Base-by-base conservation (phyloP, 2,888 invertebrate species). In the Mimachlamys varia region DNA sequence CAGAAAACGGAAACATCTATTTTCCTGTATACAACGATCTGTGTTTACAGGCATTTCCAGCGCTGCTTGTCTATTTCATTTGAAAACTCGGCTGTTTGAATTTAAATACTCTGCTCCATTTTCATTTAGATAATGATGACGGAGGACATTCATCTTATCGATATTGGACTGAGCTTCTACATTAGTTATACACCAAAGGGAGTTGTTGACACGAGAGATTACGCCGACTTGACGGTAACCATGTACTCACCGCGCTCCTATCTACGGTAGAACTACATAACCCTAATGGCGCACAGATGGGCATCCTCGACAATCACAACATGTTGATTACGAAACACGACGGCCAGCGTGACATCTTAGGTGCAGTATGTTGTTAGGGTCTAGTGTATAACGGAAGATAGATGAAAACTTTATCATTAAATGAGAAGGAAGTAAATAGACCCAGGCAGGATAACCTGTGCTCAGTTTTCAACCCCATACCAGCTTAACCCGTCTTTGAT, bases 171-270 rank as follows among this genome's bases (percentile, higher is more conserved):
- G 4, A 7, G 44, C 44, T 44, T 44, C 44, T 62, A n/a, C 22
- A 62, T 62, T n/a, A 62, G 62, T 62, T 62, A 19, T 62, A 62
- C 62, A 22, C 17, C 62, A 62, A 62, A 62, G 62, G n/a, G n/a
- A 10, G 17, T 17, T 62, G 62, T 62, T 62, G 62, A 62, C 62
- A 62, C 7, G 17, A 0, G 22, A 62, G 62, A 62, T 62, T 62
- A 62, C 22, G 22, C n/a, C 62, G 5, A 62, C 62, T 62, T 62
- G 3, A n/a, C 10, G 17, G 62, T 62, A n/a, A 62, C 62, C 62
- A 62, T 7, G 62, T n/a, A 62, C 22, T 62, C 19, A 53, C 19
- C n/a, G 10, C n/a, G 22, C 22, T 62, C 62, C 3, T 62, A 62
- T 7, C 10, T 22, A 7, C 17, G 53, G 53, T 22, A 3, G 22